These are phyloP conservation scores for Tetramorium alpestre DNA, from an alignment of 1,140 invertebrate species.

Conservation along the genomic window DNA sequence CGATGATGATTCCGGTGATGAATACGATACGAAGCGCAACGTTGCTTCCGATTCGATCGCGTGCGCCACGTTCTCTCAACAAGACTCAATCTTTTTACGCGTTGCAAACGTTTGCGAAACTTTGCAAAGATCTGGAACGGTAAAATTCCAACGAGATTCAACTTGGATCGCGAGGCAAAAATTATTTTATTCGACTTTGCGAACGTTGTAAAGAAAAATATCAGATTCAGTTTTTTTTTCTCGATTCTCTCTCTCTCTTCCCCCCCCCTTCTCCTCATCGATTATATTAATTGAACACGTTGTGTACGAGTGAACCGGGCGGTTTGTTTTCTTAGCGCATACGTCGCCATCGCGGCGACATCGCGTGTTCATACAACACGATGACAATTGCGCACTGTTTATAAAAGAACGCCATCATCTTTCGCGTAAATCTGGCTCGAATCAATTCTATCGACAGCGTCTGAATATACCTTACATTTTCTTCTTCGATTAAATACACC, in stretches of 20 bases:
- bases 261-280: not conserved
- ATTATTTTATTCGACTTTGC: not conserved
- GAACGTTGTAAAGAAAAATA: not conserved
- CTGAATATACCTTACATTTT: not conserved
- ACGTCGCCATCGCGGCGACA: not conserved
- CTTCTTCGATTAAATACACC: not conserved
- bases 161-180: not conserved
- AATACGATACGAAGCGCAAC: not conserved
- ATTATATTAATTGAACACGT: not conserved
- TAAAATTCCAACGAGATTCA: not conserved
- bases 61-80: not conserved
- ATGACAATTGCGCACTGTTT: not conserved
- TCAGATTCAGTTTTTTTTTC: not conserved
- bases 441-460: not conserved
- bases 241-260: not conserved
- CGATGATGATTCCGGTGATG: not conserved
- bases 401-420: not conserved
- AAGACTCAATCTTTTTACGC: not conserved
- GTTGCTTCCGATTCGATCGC: not conserved
- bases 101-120: too few species aligned
- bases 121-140: not conserved
- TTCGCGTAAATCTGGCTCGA: not conserved
- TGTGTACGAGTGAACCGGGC: not conserved
- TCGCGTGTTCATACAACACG: not conserved
- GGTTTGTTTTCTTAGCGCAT: not conserved